Evolutionary conservation across 2,113 vertebrate genomes (phyloP).

Genomic region (Loxodonta africana): DNA sequence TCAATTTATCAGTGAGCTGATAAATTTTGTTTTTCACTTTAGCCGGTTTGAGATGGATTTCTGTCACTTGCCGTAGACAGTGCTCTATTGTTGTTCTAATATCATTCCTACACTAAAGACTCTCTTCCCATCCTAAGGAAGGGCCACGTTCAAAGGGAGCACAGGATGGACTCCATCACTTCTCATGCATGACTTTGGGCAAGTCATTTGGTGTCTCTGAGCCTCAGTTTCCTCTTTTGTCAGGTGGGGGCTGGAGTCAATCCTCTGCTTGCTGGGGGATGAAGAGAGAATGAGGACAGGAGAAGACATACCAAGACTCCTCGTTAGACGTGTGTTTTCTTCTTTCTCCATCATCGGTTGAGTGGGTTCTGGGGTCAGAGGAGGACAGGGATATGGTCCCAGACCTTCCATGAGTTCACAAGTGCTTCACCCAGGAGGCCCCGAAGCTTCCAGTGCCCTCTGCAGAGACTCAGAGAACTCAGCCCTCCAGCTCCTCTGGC

Average conservation of each 20-base stretch:
- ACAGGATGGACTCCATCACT: not conserved
- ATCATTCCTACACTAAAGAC: not conserved
- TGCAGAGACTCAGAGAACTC: not conserved
- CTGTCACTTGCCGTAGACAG: not conserved
- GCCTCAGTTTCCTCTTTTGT: not conserved
- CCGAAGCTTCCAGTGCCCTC: rapidly evolving
- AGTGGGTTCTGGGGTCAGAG: not conserved
- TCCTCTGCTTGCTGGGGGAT: not conserved
- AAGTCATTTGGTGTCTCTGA: not conserved
- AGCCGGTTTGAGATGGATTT: not conserved
- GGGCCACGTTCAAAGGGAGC: not conserved
- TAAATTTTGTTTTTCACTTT: not conserved
- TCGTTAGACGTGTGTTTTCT: not conserved
- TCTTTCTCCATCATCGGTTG: not conserved
- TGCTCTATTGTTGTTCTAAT: not conserved
- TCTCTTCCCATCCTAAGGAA: not conserved
- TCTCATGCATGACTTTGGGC: not conserved
- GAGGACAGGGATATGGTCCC: not conserved
- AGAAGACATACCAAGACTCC: not conserved
- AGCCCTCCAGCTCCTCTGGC: not conserved
- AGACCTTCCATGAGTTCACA: not conserved
- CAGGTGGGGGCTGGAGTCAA: not conserved
- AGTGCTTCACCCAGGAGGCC: not conserved
- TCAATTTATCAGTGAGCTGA: too few species aligned
- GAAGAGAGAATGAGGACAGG: not conserved